Base-by-base conservation (phyloP, 2,113 vertebrate genomes). In the Numida meleagris region DNA sequence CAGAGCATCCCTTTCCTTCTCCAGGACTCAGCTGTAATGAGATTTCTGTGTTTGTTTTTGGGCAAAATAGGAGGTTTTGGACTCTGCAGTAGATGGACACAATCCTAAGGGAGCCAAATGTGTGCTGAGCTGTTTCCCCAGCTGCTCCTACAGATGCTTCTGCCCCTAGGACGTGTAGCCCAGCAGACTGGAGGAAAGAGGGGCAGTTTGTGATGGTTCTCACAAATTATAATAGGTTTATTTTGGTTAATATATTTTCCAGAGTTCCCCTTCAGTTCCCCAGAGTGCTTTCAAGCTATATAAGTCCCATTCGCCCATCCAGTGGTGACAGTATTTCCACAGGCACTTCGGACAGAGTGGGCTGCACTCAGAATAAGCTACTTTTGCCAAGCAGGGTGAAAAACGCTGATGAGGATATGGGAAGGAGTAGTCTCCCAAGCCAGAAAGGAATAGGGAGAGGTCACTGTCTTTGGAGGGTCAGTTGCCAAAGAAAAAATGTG, bases 401-500 rank as follows among this genome's bases (percentile, higher is more conserved):
- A 91, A 51, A 4, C 1, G 1, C 27, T n/a, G 31, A 3, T 58
- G 36, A 84, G 31, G 13, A 24, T 46, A 62, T 0, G 1, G 25
- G 50, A 93, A 82, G 34, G 27, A 58, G 50, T 9, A 29, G n/a
- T 46, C 29, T 67, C 42, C 7, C 38, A 70, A 68, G 29, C 4
- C 4, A 55, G 33, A 80, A 82, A 40, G n/a, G 23, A 57, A 72
- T 63, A 82, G 14, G 33, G n/a, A 58, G 82, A 86, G 59, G 12
- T 7, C 40, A 6, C 24, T 73, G 55, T 21, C 62, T 89, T 36
- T 19, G 8, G 10, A 73, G 21, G 27, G 14, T 5, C 8, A 23
- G 14, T 29, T 82, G 75, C 40, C 72, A 53, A 70, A 91, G 50
- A 57, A 76, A 27, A 90, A 80, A 74, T 45, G 36, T 58, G 67